Evolutionary conservation across 2,113 vertebrate species (phyloP).

Genomic region (Ahaetulla prasina): DNA sequence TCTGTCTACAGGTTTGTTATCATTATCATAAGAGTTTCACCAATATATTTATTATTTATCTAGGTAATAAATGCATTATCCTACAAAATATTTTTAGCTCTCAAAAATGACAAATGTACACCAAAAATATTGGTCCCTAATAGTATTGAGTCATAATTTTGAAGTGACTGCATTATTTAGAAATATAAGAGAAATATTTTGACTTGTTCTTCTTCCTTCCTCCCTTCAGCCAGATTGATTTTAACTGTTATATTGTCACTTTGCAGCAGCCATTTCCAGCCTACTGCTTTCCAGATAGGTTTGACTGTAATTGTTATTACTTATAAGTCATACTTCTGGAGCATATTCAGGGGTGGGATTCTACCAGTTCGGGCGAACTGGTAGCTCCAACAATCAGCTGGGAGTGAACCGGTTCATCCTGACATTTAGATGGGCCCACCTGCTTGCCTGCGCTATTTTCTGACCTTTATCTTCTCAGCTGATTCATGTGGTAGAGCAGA

Average conservation of each 20-base stretch:
- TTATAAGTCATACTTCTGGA: neutral
- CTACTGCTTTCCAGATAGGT: neutral
- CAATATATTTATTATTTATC: slow-evolving; percentile 74
- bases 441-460: no score
- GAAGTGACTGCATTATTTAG: neutral
- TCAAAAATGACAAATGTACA: slow-evolving; percentile 40
- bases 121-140: neutral
- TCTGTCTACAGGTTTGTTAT: slow-evolving; percentile 78
- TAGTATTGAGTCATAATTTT: neutral
- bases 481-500: no score
- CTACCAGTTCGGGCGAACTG: no score
- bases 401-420: no score
- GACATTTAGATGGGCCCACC: no score
- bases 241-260: neutral
- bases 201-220: fast-evolving
- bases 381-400: no score
- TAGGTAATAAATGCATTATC: slow-evolving; percentile 65
- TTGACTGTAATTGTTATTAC: neutral
- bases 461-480: no score
- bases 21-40: slow-evolving; percentile 73
- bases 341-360: no score
- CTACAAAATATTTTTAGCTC: slow-evolving; percentile 71
- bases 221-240: neutral
- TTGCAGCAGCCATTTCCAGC: neutral
- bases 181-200: neutral